These are phyloP conservation scores for Drosophila baimaii DNA, from an alignment of 1,140 invertebrate species.

Conservation along the genomic window DNA sequence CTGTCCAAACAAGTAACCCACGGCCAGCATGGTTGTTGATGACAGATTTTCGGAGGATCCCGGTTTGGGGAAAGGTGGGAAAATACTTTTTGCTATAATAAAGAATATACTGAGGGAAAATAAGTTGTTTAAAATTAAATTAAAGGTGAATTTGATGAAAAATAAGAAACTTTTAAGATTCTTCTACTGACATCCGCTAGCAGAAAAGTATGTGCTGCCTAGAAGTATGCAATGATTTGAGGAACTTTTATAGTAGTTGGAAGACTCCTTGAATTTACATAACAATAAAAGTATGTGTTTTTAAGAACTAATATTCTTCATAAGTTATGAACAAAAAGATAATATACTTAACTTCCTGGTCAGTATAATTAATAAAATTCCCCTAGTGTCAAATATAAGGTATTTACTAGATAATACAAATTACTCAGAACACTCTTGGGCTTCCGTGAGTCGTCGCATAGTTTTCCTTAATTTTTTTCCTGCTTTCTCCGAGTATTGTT, in stretches of 20 bases:
- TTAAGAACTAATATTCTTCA: no score
- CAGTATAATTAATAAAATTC: background rate
- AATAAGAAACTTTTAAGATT: no score
- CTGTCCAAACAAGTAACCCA: slow-evolving; percentile 64
- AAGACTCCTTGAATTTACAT: no score
- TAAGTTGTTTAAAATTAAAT: background rate
- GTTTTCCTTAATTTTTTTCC: slow-evolving; percentile 27
- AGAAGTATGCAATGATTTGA: background rate
- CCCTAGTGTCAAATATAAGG: background rate
- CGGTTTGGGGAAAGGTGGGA: background rate
- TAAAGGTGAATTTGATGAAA: background rate
- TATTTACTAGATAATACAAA: background rate
- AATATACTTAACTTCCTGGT: background rate
- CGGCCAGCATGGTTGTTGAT: slow-evolving; percentile 26
- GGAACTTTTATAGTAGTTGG: no score
- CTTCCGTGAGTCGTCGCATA: background rate
- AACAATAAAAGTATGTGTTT: no score
- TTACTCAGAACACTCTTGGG: background rate
- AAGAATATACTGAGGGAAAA: background rate
- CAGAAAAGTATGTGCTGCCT: no score
- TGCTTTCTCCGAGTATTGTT: slow-evolving; percentile 19
- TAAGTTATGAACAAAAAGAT: no score
- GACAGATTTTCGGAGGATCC: slow-evolving; percentile 8
- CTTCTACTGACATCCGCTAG: no score
- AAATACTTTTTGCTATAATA: background rate